Percentiles rank a stretch among this genome's conserved stretches.
These are phyloP conservation scores for Ephialtes manifestator DNA, from an alignment of 2,888 invertebrate species.

Conservation along the genomic window DNA sequence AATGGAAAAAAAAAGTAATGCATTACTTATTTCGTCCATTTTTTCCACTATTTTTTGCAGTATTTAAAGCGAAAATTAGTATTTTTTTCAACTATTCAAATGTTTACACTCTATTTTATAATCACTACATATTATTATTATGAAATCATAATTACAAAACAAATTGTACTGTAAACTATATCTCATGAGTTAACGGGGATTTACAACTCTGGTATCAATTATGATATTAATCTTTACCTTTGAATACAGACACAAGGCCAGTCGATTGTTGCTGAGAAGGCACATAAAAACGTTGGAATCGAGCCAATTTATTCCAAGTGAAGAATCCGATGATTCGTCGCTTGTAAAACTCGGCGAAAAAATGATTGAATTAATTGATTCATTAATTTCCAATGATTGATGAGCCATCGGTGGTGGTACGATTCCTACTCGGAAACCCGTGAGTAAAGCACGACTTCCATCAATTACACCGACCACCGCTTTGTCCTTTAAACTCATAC, in stretches of 20 bases:
- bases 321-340: constrained; percentile 35
- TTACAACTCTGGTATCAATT: too few species aligned
- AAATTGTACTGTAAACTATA: too few species aligned
- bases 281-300: constrained; percentile 86
- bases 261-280: constrained; percentile 76
- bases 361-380: constrained; percentile 88
- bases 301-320: constrained; percentile 45
- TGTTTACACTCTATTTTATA: too few species aligned
- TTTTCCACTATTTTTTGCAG: too few species aligned
- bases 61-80: too few species aligned
- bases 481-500: constrained; percentile 87
- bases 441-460: constrained; percentile 90
- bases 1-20: too few species aligned
- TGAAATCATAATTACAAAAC: too few species aligned
- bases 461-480: constrained; percentile 92
- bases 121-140: too few species aligned
- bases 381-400: constrained; percentile 87
- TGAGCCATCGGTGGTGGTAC: constrained; percentile 95
- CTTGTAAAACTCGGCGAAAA: constrained; percentile 86
- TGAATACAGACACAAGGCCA: constrained; percentile 76
- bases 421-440: constrained; percentile 91
- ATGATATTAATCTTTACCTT: too few species aligned
- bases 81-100: too few species aligned
- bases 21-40: too few species aligned
- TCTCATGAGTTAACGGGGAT: too few species aligned